Percentiles rank a stretch among this genome's conserved stretches.
Evolutionary conservation across 2,888 invertebrate species (phyloP).

Genomic region (Rhimphoctona megacephalus): DNA sequence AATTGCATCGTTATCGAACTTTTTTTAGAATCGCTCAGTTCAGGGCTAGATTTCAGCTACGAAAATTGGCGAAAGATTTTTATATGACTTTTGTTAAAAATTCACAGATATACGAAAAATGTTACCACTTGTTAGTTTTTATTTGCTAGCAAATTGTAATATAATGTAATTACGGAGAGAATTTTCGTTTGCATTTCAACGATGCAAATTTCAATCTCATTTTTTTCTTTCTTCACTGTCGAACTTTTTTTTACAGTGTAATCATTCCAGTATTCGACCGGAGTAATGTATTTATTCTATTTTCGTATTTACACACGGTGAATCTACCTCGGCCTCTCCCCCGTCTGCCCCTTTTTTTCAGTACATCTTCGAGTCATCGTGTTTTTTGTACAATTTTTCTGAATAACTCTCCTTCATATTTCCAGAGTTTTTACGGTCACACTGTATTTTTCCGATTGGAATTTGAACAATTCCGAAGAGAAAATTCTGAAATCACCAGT

Average conservation of each 20-base stretch:
- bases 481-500: background rate
- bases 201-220: slow-evolving; percentile 4
- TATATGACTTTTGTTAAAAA: background rate
- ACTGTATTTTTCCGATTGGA: background rate
- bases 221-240: slow-evolving; percentile 48
- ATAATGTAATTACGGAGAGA: background rate
- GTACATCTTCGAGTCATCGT: slow-evolving; percentile 1
- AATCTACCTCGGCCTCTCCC: slow-evolving; percentile 61
- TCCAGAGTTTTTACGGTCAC: background rate
- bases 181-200: background rate
- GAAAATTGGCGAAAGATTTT: background rate
- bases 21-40: background rate
- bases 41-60: background rate
- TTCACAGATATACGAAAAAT: background rate
- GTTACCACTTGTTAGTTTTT: background rate
- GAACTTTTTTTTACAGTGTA: slow-evolving; percentile 59
- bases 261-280: slow-evolving; percentile 72
- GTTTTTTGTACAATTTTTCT: slow-evolving; percentile 51
- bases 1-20: background rate
- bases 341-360: background rate
- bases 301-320: slow-evolving; percentile 60
- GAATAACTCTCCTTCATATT: slow-evolving; percentile 11
- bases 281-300: slow-evolving; percentile 65
- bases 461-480: background rate
- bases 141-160: background rate